phyloP scores from a whole-genome alignment of 2,113 vertebrate genomes.

The Hoplias malabaricus region DNA sequence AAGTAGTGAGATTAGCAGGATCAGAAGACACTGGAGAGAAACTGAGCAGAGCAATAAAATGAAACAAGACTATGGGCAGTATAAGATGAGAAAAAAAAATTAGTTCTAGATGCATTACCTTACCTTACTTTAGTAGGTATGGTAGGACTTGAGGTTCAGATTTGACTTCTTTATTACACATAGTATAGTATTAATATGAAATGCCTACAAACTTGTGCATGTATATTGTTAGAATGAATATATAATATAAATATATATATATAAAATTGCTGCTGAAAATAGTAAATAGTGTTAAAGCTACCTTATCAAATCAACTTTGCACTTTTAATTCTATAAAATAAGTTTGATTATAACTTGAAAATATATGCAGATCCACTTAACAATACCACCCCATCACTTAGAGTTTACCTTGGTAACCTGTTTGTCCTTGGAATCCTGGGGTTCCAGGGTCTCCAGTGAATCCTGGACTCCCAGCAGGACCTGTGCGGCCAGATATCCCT shows the following conservation, averaged over 20 bases:
- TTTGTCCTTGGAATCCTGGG: constrained; percentile 77
- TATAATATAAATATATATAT: no score
- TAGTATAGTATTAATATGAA: not conserved
- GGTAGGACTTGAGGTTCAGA: not conserved
- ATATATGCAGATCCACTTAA: not conserved
- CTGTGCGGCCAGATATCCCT: constrained; percentile 80
- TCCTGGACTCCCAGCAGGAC: constrained; percentile 77
- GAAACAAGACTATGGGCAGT: not conserved
- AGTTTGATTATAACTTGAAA: no score
- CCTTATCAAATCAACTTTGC: no score
- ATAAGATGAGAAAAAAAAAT: not conserved
- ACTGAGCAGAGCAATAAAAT: not conserved
- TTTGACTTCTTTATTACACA: not conserved
- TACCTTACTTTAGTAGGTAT: not conserved
- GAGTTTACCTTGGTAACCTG: constrained; percentile 80
- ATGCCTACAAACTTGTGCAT: not conserved
- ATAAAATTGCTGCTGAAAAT: no score
- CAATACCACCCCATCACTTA: not conserved
- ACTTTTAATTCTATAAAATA: no score
- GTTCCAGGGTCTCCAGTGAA: constrained; percentile 78
- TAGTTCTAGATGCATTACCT: not conserved
- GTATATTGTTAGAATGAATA: no score
- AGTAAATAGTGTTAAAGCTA: no score
- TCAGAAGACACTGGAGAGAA: not conserved
- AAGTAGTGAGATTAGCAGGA: not conserved